A percentile compares a stretch with the other conserved stretches of the same genome.
These are phyloP conservation scores for Lepidurus couesii DNA, from an alignment of 1,140 invertebrate genomes.

Conservation along the genomic window DNA sequence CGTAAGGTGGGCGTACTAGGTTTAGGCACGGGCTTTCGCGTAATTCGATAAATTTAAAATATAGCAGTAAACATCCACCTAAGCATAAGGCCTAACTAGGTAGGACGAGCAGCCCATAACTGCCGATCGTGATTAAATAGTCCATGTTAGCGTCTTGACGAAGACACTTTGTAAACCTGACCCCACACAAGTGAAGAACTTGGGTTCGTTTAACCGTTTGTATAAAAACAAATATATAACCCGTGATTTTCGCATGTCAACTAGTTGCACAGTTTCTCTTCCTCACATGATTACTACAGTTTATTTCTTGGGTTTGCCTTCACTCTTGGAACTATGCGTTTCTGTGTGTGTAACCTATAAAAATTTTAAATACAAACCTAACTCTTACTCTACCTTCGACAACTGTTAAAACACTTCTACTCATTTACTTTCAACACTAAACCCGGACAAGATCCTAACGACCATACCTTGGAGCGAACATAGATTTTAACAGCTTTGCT, in stretches of 20 bases:
- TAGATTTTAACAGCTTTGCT: not conserved
- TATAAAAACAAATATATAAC: not conserved
- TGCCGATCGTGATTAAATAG: slow-evolving; percentile 6
- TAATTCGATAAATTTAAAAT: not conserved
- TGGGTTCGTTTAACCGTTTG: slow-evolving; percentile 11
- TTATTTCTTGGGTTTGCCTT: not conserved
- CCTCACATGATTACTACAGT: not conserved
- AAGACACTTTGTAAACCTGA: not conserved
- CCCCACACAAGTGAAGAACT: not conserved
- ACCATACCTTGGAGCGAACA: not conserved
- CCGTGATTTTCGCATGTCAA: slow-evolving; percentile 5
- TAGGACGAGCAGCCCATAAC: too few relatives aligned
- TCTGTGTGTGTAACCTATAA: not conserved
- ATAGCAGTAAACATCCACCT: not conserved
- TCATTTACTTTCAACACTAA: not conserved
- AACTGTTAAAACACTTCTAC: not conserved
- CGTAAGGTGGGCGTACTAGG: slow-evolving; percentile 4
- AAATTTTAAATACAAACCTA: slow-evolving; percentile 9
- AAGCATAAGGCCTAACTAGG: too few relatives aligned
- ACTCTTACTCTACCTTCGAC: not conserved
- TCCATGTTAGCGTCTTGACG: not conserved
- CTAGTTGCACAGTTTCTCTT: not conserved
- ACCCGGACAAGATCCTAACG: not conserved
- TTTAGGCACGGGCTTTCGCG: slow-evolving; percentile 4
- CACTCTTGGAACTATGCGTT: not conserved